phyloP scores from a whole-genome alignment of 2,888 invertebrate genomes.

The Alcis repandata region DNA sequence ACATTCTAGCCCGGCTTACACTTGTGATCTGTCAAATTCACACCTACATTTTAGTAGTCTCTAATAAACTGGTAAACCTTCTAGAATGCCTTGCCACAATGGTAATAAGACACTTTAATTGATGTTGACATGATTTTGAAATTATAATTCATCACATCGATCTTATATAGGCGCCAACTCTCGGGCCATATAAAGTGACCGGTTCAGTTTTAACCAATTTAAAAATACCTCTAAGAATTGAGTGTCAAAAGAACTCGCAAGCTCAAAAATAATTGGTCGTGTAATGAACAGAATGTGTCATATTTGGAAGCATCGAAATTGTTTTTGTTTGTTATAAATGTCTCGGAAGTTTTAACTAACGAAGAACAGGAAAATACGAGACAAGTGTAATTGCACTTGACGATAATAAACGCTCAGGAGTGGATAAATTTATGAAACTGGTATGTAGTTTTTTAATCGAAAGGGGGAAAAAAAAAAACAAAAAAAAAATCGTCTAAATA shows the following conservation, averaged over 20 bases:
- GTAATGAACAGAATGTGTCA: constrained; percentile 33
- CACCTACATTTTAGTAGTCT: constrained; percentile 55
- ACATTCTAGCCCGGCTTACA: constrained; percentile 55
- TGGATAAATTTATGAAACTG: constrained; percentile 22
- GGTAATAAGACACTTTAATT: constrained; percentile 55
- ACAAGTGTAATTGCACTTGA: constrained; percentile 23
- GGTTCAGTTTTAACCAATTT: constrained; percentile 34
- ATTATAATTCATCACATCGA: constrained; percentile 55
- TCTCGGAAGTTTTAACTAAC: constrained; percentile 23
- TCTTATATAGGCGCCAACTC: constrained; percentile 55
- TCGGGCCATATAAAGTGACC: constrained; percentile 49
- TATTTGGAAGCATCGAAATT: constrained; percentile 31
- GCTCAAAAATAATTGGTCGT: constrained; percentile 44
- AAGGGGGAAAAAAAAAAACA: no score
- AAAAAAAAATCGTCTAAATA: no score
- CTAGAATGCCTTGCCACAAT: constrained; percentile 44
- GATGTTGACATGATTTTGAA: constrained; percentile 58
- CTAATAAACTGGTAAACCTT: constrained; percentile 55
- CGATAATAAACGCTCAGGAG: constrained; percentile 23
- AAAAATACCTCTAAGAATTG: constrained; percentile 31
- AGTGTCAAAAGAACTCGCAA: constrained; percentile 18
- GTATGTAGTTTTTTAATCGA: background rate
- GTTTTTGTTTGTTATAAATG: constrained; percentile 31
- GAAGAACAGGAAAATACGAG: constrained; percentile 15
- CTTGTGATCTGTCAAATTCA: constrained; percentile 53